These are phyloP conservation scores for Melanotaenia boesemani DNA, from an alignment of 2,797 vertebrate genomes.

Conservation along the genomic window DNA sequence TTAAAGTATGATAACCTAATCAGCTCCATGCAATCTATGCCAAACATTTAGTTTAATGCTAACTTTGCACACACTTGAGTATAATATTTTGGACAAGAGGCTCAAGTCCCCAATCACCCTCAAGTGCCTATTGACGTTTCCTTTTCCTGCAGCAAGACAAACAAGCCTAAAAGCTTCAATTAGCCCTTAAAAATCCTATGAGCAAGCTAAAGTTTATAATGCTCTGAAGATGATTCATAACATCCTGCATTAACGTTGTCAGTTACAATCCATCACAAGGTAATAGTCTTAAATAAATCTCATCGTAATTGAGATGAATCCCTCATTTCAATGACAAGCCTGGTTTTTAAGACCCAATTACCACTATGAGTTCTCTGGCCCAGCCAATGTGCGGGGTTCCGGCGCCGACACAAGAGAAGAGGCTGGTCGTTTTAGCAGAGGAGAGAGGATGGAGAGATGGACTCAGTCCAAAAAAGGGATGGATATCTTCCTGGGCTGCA, in stretches of 20 bases:
- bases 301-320: conserved; percentile 87
- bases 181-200: conserved; percentile 76
- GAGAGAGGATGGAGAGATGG: conserved; percentile 71
- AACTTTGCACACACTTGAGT: conserved; percentile 1
- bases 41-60: conserved; percentile 13
- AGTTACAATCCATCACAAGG: conserved; percentile 85
- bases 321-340: conserved; percentile 86
- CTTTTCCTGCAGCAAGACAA: conserved; percentile 56
- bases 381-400: conserved; percentile 57
- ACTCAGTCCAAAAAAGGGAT: conserved; percentile 78
- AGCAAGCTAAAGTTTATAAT: conserved; percentile 74
- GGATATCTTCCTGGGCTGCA: conserved; percentile 63
- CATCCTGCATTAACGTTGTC: conserved; percentile 83
- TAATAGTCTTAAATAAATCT: conserved; percentile 88
- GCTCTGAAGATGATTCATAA: conserved; percentile 78
- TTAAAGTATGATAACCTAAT: conserved; percentile 25
- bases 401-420: conserved; percentile 52
- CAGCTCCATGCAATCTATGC: conserved; percentile 8
- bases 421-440: conserved; percentile 55
- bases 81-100: conserved; percentile 37
- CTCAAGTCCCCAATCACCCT: conserved; percentile 20
- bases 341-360: conserved; percentile 88
- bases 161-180: conserved; percentile 77
- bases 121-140: conserved; percentile 56
- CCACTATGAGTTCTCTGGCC: conserved; percentile 77